Conservation (phyloP, 2,888 invertebrate genomes). For the Protodeltote pygarga region DNA sequence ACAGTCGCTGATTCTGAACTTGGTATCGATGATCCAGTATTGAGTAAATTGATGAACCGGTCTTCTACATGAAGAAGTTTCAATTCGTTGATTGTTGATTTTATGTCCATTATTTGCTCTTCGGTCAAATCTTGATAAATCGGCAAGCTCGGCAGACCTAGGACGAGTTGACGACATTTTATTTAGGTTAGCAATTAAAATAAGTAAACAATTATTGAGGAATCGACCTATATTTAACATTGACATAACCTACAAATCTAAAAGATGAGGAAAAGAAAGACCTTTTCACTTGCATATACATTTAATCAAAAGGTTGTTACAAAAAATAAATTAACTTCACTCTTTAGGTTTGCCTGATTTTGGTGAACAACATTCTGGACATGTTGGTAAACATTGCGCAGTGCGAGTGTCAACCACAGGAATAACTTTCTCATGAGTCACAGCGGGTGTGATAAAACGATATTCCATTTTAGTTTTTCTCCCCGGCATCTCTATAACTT, state of each 20-base stretch:
- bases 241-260: conserved; percentile 16
- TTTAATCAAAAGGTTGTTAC: conserved; percentile 39
- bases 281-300: conserved; percentile 22
- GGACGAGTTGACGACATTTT: conserved; percentile 67
- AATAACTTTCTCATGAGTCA: conserved; percentile 58
- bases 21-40: conserved; percentile 25
- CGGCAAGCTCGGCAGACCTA: conserved; percentile 75
- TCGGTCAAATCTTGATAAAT: conserved; percentile 63
- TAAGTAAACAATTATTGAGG: conserved; percentile 15
- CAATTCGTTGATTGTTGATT: conserved; percentile 36
- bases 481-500: conserved; percentile 74
- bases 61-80: conserved; percentile 34
- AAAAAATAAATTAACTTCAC: conserved; percentile 21
- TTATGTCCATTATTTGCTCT: conserved; percentile 57
- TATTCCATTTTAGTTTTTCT: conserved; percentile 78
- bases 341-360: conserved; percentile 40
- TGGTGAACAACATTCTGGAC: conserved; percentile 57
- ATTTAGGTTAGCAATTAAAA: conserved; percentile 49
- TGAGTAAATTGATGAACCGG: conserved; percentile 28
- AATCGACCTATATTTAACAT: conserved; percentile 21
- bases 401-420: conserved; percentile 72
- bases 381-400: conserved; percentile 70
- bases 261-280: conserved; percentile 26
- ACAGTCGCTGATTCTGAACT: conserved; percentile 33
- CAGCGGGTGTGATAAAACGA: conserved; percentile 76